Conservation (phyloP, 2,113 vertebrate genomes). For the Lichenostomus cassidix region DNA sequence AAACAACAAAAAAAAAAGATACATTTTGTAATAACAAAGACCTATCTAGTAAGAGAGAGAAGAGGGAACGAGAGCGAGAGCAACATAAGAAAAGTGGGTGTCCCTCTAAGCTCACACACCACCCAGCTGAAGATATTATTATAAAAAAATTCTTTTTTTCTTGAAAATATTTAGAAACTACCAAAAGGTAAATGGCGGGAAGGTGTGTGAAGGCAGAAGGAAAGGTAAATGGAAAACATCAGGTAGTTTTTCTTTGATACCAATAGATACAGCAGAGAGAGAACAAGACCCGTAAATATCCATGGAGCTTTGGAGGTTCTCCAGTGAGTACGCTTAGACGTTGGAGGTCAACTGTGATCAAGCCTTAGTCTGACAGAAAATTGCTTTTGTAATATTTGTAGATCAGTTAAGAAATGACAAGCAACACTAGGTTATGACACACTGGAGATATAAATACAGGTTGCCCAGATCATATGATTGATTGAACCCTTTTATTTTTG, state of each 20-base stretch:
- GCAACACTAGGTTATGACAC: conserved; percentile 58
- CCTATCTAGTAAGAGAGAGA: conserved; percentile 51
- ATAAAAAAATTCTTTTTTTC: neutral
- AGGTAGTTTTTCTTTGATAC: neutral
- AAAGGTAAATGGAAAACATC: neutral
- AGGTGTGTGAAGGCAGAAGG: neutral
- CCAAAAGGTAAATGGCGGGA: neutral
- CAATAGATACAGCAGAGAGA: neutral
- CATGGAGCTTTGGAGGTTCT: conserved; percentile 11
- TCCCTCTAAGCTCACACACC: neutral
- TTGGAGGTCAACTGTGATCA: conserved; percentile 68
- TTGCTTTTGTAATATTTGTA: conserved; percentile 67
- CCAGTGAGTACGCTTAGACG: conserved; percentile 18
- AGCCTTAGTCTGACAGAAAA: conserved; percentile 60
- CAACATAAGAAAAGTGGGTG: neutral
- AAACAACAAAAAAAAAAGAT: conserved; percentile 45
- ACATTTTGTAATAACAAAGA: conserved; percentile 66
- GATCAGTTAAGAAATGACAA: conserved; percentile 75
- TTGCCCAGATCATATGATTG: conserved; percentile 32
- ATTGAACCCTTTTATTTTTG: conserved; percentile 28
- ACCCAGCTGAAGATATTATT: neutral
- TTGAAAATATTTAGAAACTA: neutral
- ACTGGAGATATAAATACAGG: conserved; percentile 37
- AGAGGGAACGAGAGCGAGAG: neutral
- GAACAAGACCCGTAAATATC: conserved; percentile 1